phyloP scores from a whole-genome alignment of 2,888 invertebrate genomes.

The Terebella lapidaria region DNA sequence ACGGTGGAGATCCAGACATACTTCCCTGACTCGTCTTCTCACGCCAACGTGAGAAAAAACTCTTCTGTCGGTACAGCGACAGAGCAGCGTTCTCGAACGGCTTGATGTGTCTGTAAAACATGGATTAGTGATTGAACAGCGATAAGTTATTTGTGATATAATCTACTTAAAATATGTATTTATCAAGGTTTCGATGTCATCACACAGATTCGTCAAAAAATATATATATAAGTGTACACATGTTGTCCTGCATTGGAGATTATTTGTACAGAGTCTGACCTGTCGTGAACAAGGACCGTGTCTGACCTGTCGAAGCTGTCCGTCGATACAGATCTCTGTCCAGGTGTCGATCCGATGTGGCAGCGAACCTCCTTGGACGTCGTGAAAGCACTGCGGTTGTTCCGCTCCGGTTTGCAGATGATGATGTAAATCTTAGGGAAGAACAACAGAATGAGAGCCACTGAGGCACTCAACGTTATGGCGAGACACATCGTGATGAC shows the following conservation, averaged over 20 bases:
- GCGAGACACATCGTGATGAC: slow-evolving; percentile 65
- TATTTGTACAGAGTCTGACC: too few relatives aligned
- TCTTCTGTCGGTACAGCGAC: slow-evolving; percentile 25
- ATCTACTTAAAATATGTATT: too few relatives aligned
- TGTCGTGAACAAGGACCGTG: too few relatives aligned
- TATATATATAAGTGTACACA: too few relatives aligned
- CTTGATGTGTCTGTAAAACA: slow-evolving; percentile 18
- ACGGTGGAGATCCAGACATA: background rate
- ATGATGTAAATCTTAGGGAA: slow-evolving; percentile 75
- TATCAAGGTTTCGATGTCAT: too few relatives aligned
- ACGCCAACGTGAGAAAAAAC: slow-evolving; percentile 25
- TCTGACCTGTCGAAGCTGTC: slow-evolving; percentile 42
- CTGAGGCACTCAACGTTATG: slow-evolving; percentile 69
- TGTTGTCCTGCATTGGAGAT: too few relatives aligned
- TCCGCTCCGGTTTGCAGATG: slow-evolving; percentile 68
- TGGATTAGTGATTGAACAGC: too few relatives aligned
- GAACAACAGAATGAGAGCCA: slow-evolving; percentile 69
- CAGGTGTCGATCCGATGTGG: slow-evolving; percentile 60
- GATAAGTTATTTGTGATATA: too few relatives aligned
- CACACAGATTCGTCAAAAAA: too few relatives aligned
- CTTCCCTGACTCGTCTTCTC: slow-evolving; percentile 21
- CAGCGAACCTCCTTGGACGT: slow-evolving; percentile 70
- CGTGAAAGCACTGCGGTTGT: slow-evolving; percentile 70
- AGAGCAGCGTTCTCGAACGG: slow-evolving; percentile 23
- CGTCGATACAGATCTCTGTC: slow-evolving; percentile 28